A percentile compares a stretch with the other conserved stretches of the same genome.
phyloP scores from a whole-genome alignment of 64 coral and sea anemone genomes.

The Trachythela sp. region DNA sequence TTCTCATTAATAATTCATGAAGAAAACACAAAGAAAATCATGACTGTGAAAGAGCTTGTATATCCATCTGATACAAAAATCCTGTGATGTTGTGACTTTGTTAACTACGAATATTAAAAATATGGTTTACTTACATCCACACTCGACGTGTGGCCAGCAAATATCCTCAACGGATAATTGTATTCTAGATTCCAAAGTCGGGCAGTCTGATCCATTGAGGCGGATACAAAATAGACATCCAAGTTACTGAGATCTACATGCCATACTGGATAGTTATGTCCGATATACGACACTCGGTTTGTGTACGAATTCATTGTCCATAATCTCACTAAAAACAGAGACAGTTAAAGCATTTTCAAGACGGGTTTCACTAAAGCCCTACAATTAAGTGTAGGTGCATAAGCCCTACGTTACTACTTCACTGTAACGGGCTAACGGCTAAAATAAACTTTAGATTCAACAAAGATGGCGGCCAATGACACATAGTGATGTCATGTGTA shows the following conservation, averaged over 20 bases:
- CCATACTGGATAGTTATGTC: constrained; percentile 96
- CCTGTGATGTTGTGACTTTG: too few species aligned
- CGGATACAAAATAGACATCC: constrained; percentile 87
- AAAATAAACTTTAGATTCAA: too few species aligned
- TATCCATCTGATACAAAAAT: too few species aligned
- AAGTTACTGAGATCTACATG: constrained; percentile 78
- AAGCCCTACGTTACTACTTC: too few species aligned
- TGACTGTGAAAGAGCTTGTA: too few species aligned
- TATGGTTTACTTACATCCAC: constrained; percentile 79
- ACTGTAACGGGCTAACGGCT: too few species aligned
- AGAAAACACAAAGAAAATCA: too few species aligned
- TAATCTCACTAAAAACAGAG: constrained; percentile 61
- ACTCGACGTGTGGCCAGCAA: constrained; percentile 80
- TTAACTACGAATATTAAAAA: too few species aligned
- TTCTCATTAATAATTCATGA: too few species aligned
- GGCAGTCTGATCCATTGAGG: constrained; percentile 85
- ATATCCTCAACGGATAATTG: constrained; percentile 84
- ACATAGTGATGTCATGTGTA: neutral
- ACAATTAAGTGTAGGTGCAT: too few species aligned
- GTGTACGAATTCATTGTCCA: constrained; percentile 90
- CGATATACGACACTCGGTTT: constrained; percentile 83
- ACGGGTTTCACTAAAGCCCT: too few species aligned
- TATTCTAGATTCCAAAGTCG: constrained; percentile 89
- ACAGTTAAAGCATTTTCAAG: neutral
- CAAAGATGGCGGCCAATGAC: too few species aligned